A percentile compares a stretch with the other conserved stretches of the same genome.
Conservation (phyloP, 2,113 vertebrate genomes). For the Chrysemys picta region DNA sequence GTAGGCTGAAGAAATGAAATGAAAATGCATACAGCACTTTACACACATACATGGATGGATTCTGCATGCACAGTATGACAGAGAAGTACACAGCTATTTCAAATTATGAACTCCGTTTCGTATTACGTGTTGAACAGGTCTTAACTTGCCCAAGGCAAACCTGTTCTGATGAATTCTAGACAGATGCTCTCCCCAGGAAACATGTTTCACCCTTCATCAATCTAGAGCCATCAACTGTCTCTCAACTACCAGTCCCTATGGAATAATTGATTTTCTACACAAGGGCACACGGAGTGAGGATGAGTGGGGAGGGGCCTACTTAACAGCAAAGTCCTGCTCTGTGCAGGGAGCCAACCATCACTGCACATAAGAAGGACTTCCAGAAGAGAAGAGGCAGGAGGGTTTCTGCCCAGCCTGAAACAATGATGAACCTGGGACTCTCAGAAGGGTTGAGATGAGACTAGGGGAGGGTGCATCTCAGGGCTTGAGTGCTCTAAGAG, state of each 20-base stretch:
- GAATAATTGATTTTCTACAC: background rate
- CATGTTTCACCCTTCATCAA: background rate
- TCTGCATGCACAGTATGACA: background rate
- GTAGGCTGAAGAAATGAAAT: background rate
- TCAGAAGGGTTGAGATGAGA: background rate
- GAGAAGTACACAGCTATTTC: rapidly evolving
- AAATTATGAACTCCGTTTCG: background rate
- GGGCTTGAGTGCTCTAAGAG: background rate
- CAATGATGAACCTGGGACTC: background rate
- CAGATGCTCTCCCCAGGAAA: background rate
- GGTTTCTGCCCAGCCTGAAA: background rate
- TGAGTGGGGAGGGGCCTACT: background rate
- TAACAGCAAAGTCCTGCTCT: background rate
- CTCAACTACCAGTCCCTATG: background rate
- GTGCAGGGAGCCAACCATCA: background rate
- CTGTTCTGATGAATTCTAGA: background rate
- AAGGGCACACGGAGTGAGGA: background rate
- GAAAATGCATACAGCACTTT: background rate
- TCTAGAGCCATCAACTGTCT: background rate
- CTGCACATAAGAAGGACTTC: background rate
- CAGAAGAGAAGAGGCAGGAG: background rate
- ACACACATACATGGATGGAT: background rate
- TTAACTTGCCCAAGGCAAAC: background rate
- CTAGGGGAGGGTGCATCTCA: background rate
- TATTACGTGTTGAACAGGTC: background rate